Evolutionary conservation across 2,797 vertebrate genomes (phyloP).

Genomic region (Enteromius anoplus): DNA sequence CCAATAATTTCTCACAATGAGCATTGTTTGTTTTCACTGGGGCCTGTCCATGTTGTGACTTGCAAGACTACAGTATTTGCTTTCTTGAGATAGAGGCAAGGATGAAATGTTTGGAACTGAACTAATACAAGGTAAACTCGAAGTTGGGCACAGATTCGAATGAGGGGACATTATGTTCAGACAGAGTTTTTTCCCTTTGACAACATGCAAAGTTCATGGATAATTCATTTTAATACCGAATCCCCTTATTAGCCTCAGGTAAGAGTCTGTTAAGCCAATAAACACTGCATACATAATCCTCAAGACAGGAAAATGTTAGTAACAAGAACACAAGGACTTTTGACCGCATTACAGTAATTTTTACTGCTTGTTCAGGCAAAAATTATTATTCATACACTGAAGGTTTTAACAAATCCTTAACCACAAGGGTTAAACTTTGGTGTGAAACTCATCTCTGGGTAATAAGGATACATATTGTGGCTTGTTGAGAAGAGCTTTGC

Average conservation of each 20-base stretch:
- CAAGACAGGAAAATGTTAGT: slow-evolving; percentile 8
- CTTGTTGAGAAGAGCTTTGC: background rate
- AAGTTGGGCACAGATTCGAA: background rate
- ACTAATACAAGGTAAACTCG: slow-evolving; percentile 5
- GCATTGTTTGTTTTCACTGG: slow-evolving; percentile 48
- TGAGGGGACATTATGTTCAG: background rate
- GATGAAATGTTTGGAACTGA: slow-evolving; percentile 11
- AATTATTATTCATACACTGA: background rate
- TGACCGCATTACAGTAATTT: background rate
- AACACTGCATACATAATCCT: slow-evolving; percentile 25
- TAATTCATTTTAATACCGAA: background rate
- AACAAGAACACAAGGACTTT: background rate
- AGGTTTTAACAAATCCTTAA: background rate
- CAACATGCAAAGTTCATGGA: background rate
- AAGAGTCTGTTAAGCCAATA: slow-evolving; percentile 31
- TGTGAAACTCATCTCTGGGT: background rate
- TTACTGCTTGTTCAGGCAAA: slow-evolving; percentile 3
- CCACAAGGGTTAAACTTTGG: background rate
- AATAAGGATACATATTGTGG: background rate
- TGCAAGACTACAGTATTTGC: background rate
- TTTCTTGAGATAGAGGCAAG: background rate
- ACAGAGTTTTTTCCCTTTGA: slow-evolving; percentile 18
- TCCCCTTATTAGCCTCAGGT: slow-evolving; percentile 4
- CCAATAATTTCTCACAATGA: slow-evolving; percentile 35
- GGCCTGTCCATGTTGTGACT: slow-evolving; percentile 47